Base-by-base conservation (phyloP, 2,797 vertebrate genomes). In the Philypnodon macrostomus region DNA sequence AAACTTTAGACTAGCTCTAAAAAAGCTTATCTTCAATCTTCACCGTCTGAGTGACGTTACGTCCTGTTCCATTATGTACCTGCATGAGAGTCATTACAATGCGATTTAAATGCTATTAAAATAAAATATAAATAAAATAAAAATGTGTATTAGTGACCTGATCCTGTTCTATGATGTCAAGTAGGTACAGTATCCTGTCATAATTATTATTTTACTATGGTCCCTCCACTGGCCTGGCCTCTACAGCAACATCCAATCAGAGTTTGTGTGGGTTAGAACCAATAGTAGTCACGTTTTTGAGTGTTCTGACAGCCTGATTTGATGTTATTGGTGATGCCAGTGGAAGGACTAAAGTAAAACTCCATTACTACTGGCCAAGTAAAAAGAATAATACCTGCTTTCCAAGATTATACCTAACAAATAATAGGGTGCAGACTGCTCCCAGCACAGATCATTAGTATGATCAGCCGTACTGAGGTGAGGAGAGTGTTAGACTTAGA, bases 301-400 rank as follows among this genome's bases (percentile, higher is more conserved):
- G n/a, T n/a, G n/a, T n/a, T n/a, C n/a, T n/a, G n/a, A n/a, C n/a
- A n/a, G n/a, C n/a, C n/a, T n/a, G n/a, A n/a, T n/a, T n/a, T n/a
- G n/a, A n/a, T n/a, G n/a, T n/a, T n/a, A n/a, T n/a, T n/a, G n/a
- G n/a, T n/a, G n/a, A n/a, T n/a, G n/a, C n/a, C n/a, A n/a, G n/a
- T n/a, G n/a, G n/a, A n/a, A n/a, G n/a, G n/a, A n/a, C n/a, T n/a
- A n/a, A n/a, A n/a, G n/a, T n/a, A n/a, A n/a, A n/a, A n/a, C n/a
- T n/a, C n/a, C n/a, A n/a, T n/a, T 48, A 60, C 67, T 57, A 64
- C 13, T 40, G 60, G 13, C 7, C 46, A 49, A 47, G 75, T 76
- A 71, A 67, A 12, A 2, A 33, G 51, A 54, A 33, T 57, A 48
- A 74, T 74, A n/a, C n/a, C 7, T 5, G 64, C 31, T 51, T 50